phyloP scores from a whole-genome alignment of 1,140 invertebrate species.

The Heliconius congener region DNA sequence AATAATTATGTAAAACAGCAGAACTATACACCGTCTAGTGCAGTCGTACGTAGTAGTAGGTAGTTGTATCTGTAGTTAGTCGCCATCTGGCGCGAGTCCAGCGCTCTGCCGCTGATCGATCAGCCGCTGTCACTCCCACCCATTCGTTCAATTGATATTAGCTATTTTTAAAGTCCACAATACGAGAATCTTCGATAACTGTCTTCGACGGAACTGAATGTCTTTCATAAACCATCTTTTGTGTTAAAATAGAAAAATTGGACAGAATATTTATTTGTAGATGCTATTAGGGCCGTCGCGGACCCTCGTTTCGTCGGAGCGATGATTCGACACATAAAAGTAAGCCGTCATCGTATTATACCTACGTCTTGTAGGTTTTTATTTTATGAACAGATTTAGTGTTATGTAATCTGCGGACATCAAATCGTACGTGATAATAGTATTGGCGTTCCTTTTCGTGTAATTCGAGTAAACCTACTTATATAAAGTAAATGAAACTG shows the following conservation, averaged over 20 bases:
- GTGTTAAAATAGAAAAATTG: constrained; percentile 7
- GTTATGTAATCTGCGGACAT: not conserved
- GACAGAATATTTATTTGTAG: not conserved
- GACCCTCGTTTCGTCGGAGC: not conserved
- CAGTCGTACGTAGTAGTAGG: not conserved
- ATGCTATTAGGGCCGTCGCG: not conserved
- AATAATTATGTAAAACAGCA: not conserved
- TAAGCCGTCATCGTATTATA: not conserved
- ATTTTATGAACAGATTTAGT: constrained; percentile 1
- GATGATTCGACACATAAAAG: constrained; percentile 8
- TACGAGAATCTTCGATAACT: constrained; percentile 18
- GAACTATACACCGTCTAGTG: not conserved
- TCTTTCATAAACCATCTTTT: constrained; percentile 5
- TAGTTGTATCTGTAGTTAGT: not conserved
- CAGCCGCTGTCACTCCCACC: not conserved
- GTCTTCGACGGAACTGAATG: constrained; percentile 6
- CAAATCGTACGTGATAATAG: not conserved
- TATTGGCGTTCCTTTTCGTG: not conserved
- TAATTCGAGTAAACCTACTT: too few relatives aligned
- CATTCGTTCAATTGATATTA: constrained; percentile 19
- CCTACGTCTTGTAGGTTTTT: not conserved
- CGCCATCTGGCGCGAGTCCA: not conserved
- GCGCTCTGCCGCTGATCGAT: constrained; percentile 8
- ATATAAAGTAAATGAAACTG: too few relatives aligned
- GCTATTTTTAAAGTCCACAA: constrained; percentile 13